Conservation (phyloP, 1,140 invertebrate genomes). For the Neodiprion lecontei region DNA sequence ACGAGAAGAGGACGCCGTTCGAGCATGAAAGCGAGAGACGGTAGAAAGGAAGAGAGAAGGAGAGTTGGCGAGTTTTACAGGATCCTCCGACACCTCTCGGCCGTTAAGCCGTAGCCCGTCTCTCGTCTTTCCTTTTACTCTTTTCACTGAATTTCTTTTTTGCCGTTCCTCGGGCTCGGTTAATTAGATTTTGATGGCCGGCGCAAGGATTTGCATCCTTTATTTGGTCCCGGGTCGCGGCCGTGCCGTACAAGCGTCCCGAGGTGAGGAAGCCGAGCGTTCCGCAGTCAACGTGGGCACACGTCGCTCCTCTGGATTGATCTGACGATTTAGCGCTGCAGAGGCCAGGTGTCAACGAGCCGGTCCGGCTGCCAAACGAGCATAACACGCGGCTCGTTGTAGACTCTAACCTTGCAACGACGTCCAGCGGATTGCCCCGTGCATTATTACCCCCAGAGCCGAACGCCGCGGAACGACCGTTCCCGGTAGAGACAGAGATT, state of each 20-base stretch:
- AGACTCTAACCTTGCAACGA: no score
- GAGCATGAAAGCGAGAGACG: not conserved
- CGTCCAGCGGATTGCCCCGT: no score
- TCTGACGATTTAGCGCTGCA: constrained; percentile 43
- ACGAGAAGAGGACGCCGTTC: constrained; percentile 23
- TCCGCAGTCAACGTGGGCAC: no score
- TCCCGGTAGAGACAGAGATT: no score
- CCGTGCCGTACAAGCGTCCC: not conserved
- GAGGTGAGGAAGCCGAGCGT: no score
- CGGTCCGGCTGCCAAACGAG: constrained; percentile 8
- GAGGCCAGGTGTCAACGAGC: constrained; percentile 49
- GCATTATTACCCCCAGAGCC: no score
- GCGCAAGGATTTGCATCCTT: constrained; percentile 58
- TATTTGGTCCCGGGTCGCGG: constrained; percentile 32
- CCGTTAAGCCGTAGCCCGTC: constrained; percentile 37
- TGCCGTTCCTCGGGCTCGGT: constrained; percentile 34
- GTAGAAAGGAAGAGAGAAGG: constrained; percentile 22
- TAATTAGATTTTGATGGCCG: constrained; percentile 61
- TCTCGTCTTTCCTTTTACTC: constrained; percentile 26
- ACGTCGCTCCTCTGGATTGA: no score
- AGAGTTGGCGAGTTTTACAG: constrained; percentile 23
- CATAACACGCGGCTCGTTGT: no score
- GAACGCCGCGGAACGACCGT: no score
- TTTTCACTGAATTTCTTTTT: constrained; percentile 23
- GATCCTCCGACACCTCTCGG: constrained; percentile 48